These are phyloP conservation scores for Alentia gelatinosa DNA, from an alignment of 2,888 invertebrate genomes.

Conservation along the genomic window DNA sequence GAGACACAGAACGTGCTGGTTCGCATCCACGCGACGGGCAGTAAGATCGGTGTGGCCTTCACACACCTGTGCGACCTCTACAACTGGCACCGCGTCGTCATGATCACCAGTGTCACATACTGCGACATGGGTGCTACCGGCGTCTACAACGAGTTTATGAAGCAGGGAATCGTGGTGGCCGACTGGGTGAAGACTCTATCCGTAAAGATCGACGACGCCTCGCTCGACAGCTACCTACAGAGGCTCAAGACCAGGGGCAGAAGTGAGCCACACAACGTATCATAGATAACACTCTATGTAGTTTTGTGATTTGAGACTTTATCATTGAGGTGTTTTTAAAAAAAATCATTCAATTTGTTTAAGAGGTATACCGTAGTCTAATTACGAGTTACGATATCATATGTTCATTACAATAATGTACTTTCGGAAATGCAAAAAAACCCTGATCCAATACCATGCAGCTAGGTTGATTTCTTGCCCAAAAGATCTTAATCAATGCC, in stretches of 20 bases:
- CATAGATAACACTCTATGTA: too few species aligned
- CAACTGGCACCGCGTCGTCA: not conserved
- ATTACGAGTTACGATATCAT: too few species aligned
- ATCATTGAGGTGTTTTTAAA: not conserved
- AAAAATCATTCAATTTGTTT: too few species aligned
- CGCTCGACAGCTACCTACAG: slow-evolving; percentile 33
- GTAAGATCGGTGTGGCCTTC: slow-evolving; percentile 26
- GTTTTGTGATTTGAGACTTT: not conserved
- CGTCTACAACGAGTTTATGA: not conserved
- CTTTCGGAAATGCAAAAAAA: too few species aligned
- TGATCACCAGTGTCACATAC: slow-evolving; percentile 13
- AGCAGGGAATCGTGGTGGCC: not conserved
- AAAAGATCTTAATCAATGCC: too few species aligned
- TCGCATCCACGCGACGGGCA: slow-evolving; percentile 39
- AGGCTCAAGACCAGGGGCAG: slow-evolving; percentile 49
- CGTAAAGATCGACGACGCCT: not conserved
- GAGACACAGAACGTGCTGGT: not conserved
- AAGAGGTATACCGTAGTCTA: too few species aligned
- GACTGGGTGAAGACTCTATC: slow-evolving; percentile 20
- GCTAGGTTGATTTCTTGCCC: too few species aligned
- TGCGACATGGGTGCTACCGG: slow-evolving; percentile 35
- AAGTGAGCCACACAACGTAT: too few species aligned
- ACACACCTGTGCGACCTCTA: not conserved
- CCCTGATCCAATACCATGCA: too few species aligned
- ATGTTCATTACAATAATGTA: too few species aligned